Base-by-base conservation (phyloP, 2,797 vertebrate genomes). In the Macropodus opercularis region DNA sequence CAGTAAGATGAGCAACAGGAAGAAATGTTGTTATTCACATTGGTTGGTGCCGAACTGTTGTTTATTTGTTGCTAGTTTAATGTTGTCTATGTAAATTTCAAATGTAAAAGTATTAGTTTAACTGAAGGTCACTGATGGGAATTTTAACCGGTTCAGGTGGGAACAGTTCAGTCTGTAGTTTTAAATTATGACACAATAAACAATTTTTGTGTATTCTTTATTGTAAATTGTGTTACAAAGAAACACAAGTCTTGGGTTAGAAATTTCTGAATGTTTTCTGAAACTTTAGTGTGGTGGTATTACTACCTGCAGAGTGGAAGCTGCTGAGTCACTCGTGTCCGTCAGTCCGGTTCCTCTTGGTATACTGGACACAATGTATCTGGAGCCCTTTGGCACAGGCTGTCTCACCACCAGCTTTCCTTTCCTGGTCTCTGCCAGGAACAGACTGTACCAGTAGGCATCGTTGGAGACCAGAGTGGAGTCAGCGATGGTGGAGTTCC, bases 311-410 rank as follows among this genome's bases (percentile, higher is more conserved):
- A 89, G 57, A 8, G 89, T 90, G 0, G 88, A 91, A 0, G 88
- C 54, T 17, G 89, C 87, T 26, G 89, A 90, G 66, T 71, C 86
- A 21, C 87, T 91, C 1, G 86, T 89, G 13, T 88, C 83, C 4
- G 84, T 83, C 48, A 86, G n/a, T 1, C 84, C 89, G 26, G 86
- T 86, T 19, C 86, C 85, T 54, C 87, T 85, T 0, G 84, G 87
- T 56, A 90, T 6, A 65, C 89, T 90, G 71, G 87, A 91, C 62
- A 89, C 88, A 3, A 86, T 74, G 72, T 88, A 91, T 38, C 87
- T 84, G 59, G 82, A 68, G 18, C 87, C 82, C 63, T 88, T 90
- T 42, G 87, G 86, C 27, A 72, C 40, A 56, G 83, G 80, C 56
- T 86, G 86, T 77, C 86, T 80, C 4, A 86, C 75, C 36, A 86